phyloP scores from a whole-genome alignment of 2,797 vertebrate genomes.

The Brachyalestes nurse region DNA sequence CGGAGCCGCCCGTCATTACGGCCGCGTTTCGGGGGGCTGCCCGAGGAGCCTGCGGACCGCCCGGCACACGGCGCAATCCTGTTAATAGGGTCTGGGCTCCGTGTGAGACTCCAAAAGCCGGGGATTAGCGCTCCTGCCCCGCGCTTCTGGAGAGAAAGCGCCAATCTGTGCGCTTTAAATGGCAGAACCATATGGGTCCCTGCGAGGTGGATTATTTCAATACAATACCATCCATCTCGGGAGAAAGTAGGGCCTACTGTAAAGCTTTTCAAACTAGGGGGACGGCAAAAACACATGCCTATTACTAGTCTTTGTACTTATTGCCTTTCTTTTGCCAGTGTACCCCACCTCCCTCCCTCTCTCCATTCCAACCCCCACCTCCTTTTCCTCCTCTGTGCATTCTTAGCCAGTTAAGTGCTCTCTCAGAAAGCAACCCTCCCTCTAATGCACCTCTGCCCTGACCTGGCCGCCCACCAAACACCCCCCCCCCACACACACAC shows the following conservation, averaged over 20 bases:
- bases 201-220: conserved; percentile 66
- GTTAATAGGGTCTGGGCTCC: conserved; percentile 57
- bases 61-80: conserved; percentile 53
- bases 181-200: conserved; percentile 64
- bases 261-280: conserved; percentile 59
- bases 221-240: conserved; percentile 60
- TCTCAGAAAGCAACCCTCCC: conserved; percentile 68
- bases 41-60: conserved; percentile 41
- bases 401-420: conserved; percentile 78
- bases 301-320: conserved; percentile 65
- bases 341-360: conserved; percentile 31
- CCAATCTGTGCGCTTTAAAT: conserved; percentile 63
- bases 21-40: conserved; percentile 41
- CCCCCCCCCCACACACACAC: conserved; percentile 26
- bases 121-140: conserved; percentile 61
- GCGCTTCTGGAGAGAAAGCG: conserved; percentile 43
- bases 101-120: conserved; percentile 60
- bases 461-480: conserved; percentile 58
- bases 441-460: conserved; percentile 73
- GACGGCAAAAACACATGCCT: conserved; percentile 61
- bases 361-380: conserved; percentile 20
- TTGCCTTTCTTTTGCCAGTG: conserved; percentile 63
- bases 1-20: conserved; percentile 61
- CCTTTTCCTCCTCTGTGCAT: conserved; percentile 64
- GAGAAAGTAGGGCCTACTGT: conserved; percentile 57